phyloP scores from a whole-genome alignment of 2,888 invertebrate species.

The Oasisia sp. region DNA sequence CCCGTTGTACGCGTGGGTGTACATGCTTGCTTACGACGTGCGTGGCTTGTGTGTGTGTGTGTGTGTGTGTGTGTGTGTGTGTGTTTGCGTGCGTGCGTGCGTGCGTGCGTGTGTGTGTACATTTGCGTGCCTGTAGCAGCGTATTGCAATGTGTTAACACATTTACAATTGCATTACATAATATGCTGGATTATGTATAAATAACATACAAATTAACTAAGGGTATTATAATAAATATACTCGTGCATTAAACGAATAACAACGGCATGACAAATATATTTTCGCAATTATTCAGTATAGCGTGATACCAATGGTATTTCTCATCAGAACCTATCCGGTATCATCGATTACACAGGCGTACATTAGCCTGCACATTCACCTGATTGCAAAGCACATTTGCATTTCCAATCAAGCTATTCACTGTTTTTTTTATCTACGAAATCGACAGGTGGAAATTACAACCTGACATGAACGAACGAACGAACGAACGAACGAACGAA shows the following conservation, averaged over 20 bases:
- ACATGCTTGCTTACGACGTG: neutral
- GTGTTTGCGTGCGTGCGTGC: neutral
- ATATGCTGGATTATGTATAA: neutral
- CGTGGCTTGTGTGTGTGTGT: neutral
- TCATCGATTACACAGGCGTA: neutral
- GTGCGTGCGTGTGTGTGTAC: neutral
- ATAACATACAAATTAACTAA: neutral
- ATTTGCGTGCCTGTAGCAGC: neutral
- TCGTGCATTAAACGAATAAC: neutral
- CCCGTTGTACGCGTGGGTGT: neutral
- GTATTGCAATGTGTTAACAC: neutral
- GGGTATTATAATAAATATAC: neutral
- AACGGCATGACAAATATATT: neutral
- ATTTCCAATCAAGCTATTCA: neutral
- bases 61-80: neutral
- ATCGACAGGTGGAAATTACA: neutral
- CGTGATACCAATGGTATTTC: neutral
- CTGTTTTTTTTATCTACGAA: neutral
- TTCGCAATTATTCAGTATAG: neutral
- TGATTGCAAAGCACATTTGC: neutral
- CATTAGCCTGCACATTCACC: neutral
- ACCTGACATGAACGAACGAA: neutral
- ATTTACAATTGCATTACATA: neutral
- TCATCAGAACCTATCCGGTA: neutral
- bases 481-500: too few species aligned